phyloP scores from a whole-genome alignment of 2,113 vertebrate species.

The Recurvirostra avosetta region DNA sequence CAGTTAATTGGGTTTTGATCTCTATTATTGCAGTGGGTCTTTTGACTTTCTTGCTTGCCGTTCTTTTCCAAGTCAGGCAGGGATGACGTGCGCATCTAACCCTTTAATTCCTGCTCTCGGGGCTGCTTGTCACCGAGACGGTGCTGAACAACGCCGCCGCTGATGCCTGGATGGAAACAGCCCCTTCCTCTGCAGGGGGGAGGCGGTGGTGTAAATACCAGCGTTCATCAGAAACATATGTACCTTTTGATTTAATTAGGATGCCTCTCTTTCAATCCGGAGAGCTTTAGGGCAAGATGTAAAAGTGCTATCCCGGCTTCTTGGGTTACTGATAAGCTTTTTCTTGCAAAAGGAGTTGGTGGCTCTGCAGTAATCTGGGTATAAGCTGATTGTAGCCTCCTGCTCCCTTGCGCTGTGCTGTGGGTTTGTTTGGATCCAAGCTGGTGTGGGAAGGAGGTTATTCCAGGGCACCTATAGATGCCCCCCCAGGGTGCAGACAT shows the following conservation, averaged over 20 bases:
- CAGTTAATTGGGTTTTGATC: neutral
- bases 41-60: neutral
- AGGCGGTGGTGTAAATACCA: neutral
- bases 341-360: neutral
- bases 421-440: neutral
- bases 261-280: neutral
- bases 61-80: neutral
- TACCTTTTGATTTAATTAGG: neutral
- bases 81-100: neutral
- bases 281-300: neutral
- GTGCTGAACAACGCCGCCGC: neutral
- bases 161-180: neutral
- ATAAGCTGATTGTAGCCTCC: neutral
- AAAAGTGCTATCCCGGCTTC: neutral
- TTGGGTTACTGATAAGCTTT: neutral
- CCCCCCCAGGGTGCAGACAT: neutral
- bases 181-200: neutral
- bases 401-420: neutral
- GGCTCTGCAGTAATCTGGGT: neutral
- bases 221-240: neutral
- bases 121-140: neutral
- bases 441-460: neutral
- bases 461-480: neutral
- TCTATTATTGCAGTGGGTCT: neutral
- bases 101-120: neutral